Evolutionary conservation across 2,797 vertebrate species (phyloP), one percentile per base, ranked within the genome.

Genomic region (Nyctibius grandis): DNA sequence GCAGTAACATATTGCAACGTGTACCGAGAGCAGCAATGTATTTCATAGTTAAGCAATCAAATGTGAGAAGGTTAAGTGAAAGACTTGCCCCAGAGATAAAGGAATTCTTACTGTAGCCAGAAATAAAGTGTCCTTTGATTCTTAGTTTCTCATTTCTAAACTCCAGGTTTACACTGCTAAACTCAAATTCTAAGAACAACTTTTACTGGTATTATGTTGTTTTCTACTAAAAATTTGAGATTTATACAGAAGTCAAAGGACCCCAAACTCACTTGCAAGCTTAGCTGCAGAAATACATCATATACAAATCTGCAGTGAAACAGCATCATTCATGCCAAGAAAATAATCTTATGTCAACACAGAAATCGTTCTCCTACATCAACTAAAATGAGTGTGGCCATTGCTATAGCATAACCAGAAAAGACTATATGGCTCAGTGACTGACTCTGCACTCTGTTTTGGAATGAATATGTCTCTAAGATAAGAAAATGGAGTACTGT

Each of bases 321-420:
- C 25, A 67, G 13, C 8, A 20, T 45, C 16, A 11, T 44, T 70
- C 17, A 15, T 29, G 15, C 51, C 68, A 56, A 51, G 34, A 67
- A 83, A 67, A 44, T 5, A 34, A 17, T 69, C n/a, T 61, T 47
- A 11, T 4, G 16, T 44, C 64, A 75, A 50, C 22, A 68, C 19
- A n/a, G 5, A 85, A 61, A 15, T 85, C 2, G 15, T 69, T 79
- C 15, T 70, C 19, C 17, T 45, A 0, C 20, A 47, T 77, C 63
- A 70, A 0, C 20, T 74, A 2, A 42, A 69, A n/a, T 34, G 9
- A 1, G 4, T 88, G 25, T 40, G 40, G 28, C 18, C 21, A 20
- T 89, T 93, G 77, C 56, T 22, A 13, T 51, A 61, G 34, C 21
- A 38, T 45, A 28, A 38, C 34, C 11, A 63, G 67, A 53, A 67